A percentile compares a stretch with the other conserved stretches of the same genome.
phyloP scores from a whole-genome alignment of 2,113 vertebrate genomes.

The Malurus alboscapulatus region DNA sequence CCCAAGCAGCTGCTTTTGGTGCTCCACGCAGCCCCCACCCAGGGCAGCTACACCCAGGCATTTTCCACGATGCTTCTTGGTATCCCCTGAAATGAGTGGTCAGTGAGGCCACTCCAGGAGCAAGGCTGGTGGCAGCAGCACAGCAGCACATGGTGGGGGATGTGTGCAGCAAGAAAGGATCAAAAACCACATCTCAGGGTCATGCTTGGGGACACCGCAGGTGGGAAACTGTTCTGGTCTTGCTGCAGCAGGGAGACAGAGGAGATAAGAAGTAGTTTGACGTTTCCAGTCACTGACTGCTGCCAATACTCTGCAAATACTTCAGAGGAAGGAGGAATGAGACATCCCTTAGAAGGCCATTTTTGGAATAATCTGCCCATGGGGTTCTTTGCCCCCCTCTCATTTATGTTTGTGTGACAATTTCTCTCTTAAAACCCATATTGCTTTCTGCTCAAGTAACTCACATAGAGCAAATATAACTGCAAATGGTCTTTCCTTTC shows the following conservation, averaged over 20 bases:
- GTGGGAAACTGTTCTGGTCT: neutral
- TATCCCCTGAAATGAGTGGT: neutral
- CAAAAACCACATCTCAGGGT: accelerated
- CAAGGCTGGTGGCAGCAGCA: neutral
- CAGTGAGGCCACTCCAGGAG: neutral
- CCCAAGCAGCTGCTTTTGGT: neutral
- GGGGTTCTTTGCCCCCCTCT: neutral
- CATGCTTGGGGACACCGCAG: accelerated
- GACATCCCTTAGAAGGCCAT: neutral
- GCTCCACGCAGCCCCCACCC: neutral
- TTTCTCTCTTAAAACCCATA: neutral
- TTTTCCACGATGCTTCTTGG: neutral
- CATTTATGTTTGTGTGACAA: conserved; percentile 4
- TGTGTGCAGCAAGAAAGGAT: neutral
- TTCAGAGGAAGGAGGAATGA: neutral
- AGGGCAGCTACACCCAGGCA: neutral
- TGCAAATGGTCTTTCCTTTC: neutral
- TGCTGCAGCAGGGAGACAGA: neutral
- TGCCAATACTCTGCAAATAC: neutral
- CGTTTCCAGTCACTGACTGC: neutral
- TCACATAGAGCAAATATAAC: neutral
- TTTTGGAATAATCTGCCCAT: neutral
- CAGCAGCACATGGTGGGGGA: accelerated
- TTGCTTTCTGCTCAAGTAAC: conserved; percentile 3
- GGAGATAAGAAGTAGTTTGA: neutral